Percentiles rank a stretch among this genome's conserved stretches.
These are phyloP conservation scores for Phymastichus coffea DNA, from an alignment of 1,140 invertebrate species.

Conservation along the genomic window DNA sequence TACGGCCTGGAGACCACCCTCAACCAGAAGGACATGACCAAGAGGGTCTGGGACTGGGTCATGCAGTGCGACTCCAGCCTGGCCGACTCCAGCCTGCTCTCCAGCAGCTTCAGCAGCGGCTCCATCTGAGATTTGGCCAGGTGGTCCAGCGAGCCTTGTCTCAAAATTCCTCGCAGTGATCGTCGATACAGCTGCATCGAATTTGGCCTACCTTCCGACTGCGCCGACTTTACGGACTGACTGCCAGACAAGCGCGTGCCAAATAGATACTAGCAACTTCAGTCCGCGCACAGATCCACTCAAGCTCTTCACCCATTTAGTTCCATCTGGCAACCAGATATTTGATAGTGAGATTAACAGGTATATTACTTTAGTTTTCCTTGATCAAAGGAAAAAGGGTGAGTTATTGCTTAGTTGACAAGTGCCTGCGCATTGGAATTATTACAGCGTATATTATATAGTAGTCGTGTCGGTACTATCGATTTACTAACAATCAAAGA, in stretches of 20 bases:
- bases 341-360: too few relatives aligned
- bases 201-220: slow-evolving; percentile 26
- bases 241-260: slow-evolving; percentile 26
- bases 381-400: too few relatives aligned
- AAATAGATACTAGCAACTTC: slow-evolving; percentile 23
- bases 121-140: slow-evolving; percentile 47
- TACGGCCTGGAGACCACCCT: slow-evolving; percentile 70
- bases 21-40: slow-evolving; percentile 64
- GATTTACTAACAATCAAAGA: too few relatives aligned
- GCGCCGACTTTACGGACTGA: not conserved
- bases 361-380: too few relatives aligned
- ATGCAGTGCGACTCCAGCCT: slow-evolving; percentile 61
- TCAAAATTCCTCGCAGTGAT: slow-evolving; percentile 26
- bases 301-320: not conserved
- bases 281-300: not conserved
- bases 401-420: too few relatives aligned
- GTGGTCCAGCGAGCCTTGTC: slow-evolving; percentile 48
- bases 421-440: too few relatives aligned
- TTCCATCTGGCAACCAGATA: too few relatives aligned
- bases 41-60: slow-evolving; percentile 72
- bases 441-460: too few relatives aligned
- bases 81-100: slow-evolving; percentile 40
- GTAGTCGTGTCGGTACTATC: too few relatives aligned
- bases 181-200: slow-evolving; percentile 38
- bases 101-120: slow-evolving; percentile 36